Conservation (phyloP, 2,113 vertebrate species). For the Labrus mixtus region DNA sequence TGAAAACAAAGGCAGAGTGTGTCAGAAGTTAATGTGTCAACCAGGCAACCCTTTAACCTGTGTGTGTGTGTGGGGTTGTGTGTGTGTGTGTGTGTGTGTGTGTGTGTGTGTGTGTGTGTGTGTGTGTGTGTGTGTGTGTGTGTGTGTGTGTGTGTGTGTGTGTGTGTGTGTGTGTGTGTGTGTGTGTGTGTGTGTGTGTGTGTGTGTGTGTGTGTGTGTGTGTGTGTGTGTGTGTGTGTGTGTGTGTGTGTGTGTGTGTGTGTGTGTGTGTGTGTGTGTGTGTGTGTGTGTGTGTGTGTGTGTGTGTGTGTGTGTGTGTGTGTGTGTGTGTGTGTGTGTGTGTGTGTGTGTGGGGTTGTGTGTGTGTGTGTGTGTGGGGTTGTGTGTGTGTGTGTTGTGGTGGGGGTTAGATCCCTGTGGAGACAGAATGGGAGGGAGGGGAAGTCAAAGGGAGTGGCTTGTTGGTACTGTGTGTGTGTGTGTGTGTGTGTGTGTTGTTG, state of each 20-base stretch:
- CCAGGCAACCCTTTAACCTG: slow-evolving; percentile 71
- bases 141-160: too few species aligned
- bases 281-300: slow-evolving; percentile 21
- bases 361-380: too few species aligned
- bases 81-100: slow-evolving; percentile 27
- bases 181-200: too few species aligned
- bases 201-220: too few species aligned
- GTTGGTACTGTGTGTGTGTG: slow-evolving; percentile 60
- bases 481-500: slow-evolving; percentile 36
- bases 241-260: slow-evolving; percentile 25
- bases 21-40: slow-evolving; percentile 76
- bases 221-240: slow-evolving; percentile 7
- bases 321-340: too few species aligned
- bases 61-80: slow-evolving; percentile 16
- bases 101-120: slow-evolving; percentile 34
- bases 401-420: slow-evolving; percentile 59
- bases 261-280: slow-evolving; percentile 32
- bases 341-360: too few species aligned
- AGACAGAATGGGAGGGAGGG: slow-evolving; percentile 73
- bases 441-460: slow-evolving; percentile 77
- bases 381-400: background rate
- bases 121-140: slow-evolving; percentile 4
- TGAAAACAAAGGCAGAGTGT: slow-evolving; percentile 55
- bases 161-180: too few species aligned
- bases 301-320: too few species aligned